Evolutionary conservation across 92 coral and sea anemone species (phyloP).

Genomic region (Porites cylindrica): DNA sequence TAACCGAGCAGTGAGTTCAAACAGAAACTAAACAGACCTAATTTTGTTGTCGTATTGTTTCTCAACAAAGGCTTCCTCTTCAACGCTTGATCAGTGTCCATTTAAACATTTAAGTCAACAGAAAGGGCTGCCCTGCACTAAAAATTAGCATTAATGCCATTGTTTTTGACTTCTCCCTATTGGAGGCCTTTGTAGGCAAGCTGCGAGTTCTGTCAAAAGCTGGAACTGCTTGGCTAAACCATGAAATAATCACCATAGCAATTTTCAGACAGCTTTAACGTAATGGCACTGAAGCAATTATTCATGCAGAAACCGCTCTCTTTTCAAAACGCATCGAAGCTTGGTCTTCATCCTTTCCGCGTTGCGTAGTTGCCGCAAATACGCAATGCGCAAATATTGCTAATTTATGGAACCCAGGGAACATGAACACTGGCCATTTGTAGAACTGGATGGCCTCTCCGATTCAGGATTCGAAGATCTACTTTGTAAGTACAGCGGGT

Average conservation of each 20-base stretch:
- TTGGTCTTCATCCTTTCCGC: neutral
- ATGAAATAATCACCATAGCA: neutral
- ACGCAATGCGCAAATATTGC: neutral
- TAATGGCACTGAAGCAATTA: neutral
- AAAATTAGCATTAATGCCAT: neutral
- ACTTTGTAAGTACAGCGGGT: conserved; percentile 21
- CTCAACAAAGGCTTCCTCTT: neutral
- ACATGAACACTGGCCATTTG: neutral
- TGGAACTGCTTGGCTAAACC: neutral
- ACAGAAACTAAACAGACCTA: no score
- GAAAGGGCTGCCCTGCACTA: neutral
- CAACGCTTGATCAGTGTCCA: neutral
- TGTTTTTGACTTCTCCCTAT: neutral
- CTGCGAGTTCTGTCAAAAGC: neutral
- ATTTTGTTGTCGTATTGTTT: conserved; percentile 1
- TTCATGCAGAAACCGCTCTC: neutral
- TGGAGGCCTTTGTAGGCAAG: neutral
- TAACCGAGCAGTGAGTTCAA: neutral
- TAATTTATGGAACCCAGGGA: conserved; percentile 6
- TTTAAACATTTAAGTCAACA: conserved; percentile 7
- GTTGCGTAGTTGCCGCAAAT: no score
- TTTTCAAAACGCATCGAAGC: neutral
- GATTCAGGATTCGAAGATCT: conserved; percentile 44
- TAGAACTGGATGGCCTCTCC: conserved; percentile 9
- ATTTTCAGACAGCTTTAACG: neutral